phyloP scores from a whole-genome alignment of 1,140 invertebrate species.

The Trypoxylus dichotomus region DNA sequence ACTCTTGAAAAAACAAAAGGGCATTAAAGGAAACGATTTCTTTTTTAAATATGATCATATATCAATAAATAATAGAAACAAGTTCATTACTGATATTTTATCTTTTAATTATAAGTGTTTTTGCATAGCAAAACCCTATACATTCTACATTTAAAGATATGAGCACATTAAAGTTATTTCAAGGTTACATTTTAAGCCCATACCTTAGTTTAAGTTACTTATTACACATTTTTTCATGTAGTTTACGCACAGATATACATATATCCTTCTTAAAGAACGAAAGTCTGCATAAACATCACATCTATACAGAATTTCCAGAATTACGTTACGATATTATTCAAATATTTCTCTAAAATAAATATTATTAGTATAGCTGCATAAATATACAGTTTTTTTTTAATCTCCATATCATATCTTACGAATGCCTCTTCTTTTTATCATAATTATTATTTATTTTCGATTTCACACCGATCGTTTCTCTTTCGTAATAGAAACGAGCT shows the following conservation, averaged over 20 bases:
- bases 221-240: background rate
- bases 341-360: constrained; percentile 1
- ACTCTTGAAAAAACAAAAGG: no score
- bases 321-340: background rate
- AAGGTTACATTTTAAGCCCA: background rate
- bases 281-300: background rate
- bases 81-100: no score
- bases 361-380: constrained; percentile 30
- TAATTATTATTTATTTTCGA: constrained; percentile 8
- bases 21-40: no score
- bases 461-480: no score
- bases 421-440: background rate
- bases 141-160: background rate
- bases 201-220: background rate
- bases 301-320: background rate
- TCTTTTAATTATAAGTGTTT: no score
- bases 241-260: background rate
- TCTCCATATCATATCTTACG: background rate
- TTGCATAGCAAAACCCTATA: no score
- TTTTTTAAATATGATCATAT: no score
- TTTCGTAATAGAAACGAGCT: no score
- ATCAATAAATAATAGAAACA: no score
- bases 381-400: constrained; percentile 24
- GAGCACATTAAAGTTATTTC: background rate
- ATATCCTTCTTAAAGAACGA: background rate